Evolutionary conservation across 2,888 invertebrate species (phyloP), one percentile per base, ranked within the genome.

Genomic region (Dioctria rufipes): DNA sequence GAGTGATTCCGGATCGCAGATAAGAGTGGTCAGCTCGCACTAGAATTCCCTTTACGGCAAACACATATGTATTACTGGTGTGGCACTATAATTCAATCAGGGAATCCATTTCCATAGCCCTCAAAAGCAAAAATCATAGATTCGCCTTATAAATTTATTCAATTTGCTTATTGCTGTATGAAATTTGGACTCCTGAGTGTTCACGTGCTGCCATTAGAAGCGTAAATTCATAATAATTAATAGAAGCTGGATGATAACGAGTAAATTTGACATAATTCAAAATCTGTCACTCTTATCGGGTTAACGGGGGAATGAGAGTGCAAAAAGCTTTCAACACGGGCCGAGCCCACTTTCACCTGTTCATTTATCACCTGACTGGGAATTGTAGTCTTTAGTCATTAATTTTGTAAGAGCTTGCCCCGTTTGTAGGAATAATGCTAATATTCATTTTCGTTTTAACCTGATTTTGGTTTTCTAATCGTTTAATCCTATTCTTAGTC

Each of bases 381-480:
- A 66, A 42, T n/a, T 66, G 66, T 66, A 66, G n/a, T 43, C 13
- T 46, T 66, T 13, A 66, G 66, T 66, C 66, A 66, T 66, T 66
- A 66, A 66, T 66, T 66, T 43, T 66, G 66, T 46, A 66, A 46
- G 66, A 66, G 42, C 46, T 37, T 9, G 9, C 37, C 13, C 46
- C 37, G 66, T 25, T 25, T 39, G 39, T n/a, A 43, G 5, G 66
- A 11, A 43, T 66, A 66, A 65, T 43, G 42, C 43, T 66, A 66
- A 66, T 25, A 25, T 66, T 66, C 66, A 66, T 66, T 66, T 66
- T 43, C 66, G 43, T 66, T 66, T 65, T 66, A 42, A 66, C 66
- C 66, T 66, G 66, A 66, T 66, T 66, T 66, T 43, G 66, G 66
- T 42, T 40, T 51, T 3, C 42, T 75, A 75, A 60, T 60, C 60